These are phyloP conservation scores for Monomorium pharaonis DNA, from an alignment of 1,140 invertebrate genomes.

Conservation along the genomic window DNA sequence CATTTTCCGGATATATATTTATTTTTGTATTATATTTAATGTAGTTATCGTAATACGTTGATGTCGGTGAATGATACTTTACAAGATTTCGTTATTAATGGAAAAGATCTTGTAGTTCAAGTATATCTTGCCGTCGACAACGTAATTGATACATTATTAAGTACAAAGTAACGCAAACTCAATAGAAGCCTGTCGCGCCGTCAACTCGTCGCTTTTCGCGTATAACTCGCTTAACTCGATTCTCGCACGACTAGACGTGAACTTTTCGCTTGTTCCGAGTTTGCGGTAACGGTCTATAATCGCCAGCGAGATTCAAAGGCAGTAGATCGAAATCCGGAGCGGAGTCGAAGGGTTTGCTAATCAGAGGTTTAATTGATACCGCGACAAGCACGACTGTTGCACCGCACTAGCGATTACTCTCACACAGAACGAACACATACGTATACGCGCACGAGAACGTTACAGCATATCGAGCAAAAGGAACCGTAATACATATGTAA, in stretches of 20 bases:
- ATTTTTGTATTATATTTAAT: neutral
- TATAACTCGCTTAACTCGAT: conserved; percentile 26
- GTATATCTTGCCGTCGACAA: neutral
- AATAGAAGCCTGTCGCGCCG: neutral
- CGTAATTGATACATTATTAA: neutral
- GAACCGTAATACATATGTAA: conserved; percentile 81
- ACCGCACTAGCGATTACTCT: conserved; percentile 58
- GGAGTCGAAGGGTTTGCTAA: conserved; percentile 75
- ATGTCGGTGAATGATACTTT: neutral
- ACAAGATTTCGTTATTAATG: neutral
- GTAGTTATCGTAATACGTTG: neutral
- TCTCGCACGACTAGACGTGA: conserved; percentile 52
- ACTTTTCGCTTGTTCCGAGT: conserved; percentile 67
- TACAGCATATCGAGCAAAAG: conserved; percentile 69
- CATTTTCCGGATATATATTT: neutral
- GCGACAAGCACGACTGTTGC: conserved; percentile 74
- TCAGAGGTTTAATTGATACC: conserved; percentile 83
- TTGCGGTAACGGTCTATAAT: conserved; percentile 68
- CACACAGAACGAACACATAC: conserved; percentile 25
- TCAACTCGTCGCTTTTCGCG: neutral
- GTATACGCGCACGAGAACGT: conserved; percentile 26
- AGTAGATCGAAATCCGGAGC: conserved; percentile 52
- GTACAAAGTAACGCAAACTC: neutral
- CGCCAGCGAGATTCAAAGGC: conserved; percentile 71
- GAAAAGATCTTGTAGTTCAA: neutral